A percentile compares a stretch with the other conserved stretches of the same genome.
These are phyloP conservation scores for Tenthredo distinguenda DNA, from an alignment of 2,888 invertebrate species.

Conservation along the genomic window DNA sequence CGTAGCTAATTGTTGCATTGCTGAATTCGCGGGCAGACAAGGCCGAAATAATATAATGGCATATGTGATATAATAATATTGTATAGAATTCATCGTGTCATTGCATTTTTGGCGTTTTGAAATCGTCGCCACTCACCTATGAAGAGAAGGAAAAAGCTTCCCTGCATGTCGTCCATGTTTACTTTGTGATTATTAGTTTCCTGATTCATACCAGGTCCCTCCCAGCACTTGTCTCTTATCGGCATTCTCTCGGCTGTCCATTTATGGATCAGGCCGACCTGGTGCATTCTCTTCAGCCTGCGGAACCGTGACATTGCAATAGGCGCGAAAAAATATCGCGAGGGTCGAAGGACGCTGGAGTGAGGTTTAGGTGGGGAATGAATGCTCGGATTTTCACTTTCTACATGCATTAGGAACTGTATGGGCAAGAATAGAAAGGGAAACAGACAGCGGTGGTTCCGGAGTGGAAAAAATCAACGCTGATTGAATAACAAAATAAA, in stretches of 20 bases:
- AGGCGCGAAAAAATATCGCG: conserved; percentile 3
- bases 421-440: conserved; percentile 36
- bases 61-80: background rate
- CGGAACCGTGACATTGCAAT: conserved; percentile 54
- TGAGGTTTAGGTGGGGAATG: background rate
- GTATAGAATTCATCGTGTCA: conserved; percentile 29
- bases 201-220: conserved; percentile 80
- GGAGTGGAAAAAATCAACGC: background rate
- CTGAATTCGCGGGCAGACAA: background rate
- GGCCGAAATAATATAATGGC: conserved; percentile 34
- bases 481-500: conserved; percentile 46
- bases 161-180: conserved; percentile 94
- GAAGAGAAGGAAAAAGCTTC: conserved; percentile 92
- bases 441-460: conserved; percentile 3
- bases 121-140: conserved; percentile 81
- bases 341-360: background rate
- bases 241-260: conserved; percentile 91
- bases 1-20: conserved; percentile 20
- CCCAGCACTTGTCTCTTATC: conserved; percentile 89
- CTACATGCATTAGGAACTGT: background rate
- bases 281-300: conserved; percentile 89
- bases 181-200: conserved; percentile 93
- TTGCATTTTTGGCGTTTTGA: background rate
- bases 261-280: conserved; percentile 90
- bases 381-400: conserved; percentile 41